Evolutionary conservation across 2,888 invertebrate species (phyloP).

Genomic region (Dasysyrphus tricinctus): DNA sequence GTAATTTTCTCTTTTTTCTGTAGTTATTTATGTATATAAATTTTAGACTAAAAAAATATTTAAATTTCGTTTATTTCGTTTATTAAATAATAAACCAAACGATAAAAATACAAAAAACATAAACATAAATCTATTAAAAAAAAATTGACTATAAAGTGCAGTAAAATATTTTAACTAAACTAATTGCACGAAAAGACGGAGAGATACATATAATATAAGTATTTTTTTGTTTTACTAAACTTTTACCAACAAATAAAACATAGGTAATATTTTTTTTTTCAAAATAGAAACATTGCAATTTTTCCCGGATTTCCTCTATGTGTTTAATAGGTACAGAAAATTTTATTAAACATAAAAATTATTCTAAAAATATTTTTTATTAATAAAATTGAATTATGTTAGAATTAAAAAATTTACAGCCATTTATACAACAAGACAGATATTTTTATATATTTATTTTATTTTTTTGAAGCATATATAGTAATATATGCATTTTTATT

Average conservation of each 20-base stretch:
- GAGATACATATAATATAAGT: slow-evolving; percentile 24
- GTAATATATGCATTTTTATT: slow-evolving; percentile 58
- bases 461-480: slow-evolving; percentile 58
- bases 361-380: slow-evolving; percentile 38
- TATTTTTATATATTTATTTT: slow-evolving; percentile 31
- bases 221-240: background rate
- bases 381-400: slow-evolving; percentile 9
- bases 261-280: slow-evolving; percentile 38
- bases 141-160: slow-evolving; percentile 70
- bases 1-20: slow-evolving; percentile 19
- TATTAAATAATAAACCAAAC: slow-evolving; percentile 36
- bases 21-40: slow-evolving; percentile 2
- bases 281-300: slow-evolving; percentile 72
- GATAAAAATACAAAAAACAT: slow-evolving; percentile 28
- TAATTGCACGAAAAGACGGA: slow-evolving; percentile 63
- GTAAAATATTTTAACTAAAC: slow-evolving; percentile 56
- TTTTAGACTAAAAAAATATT: slow-evolving; percentile 30
- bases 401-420: slow-evolving; percentile 68
- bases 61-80: slow-evolving; percentile 28
- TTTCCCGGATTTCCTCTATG: slow-evolving; percentile 77
- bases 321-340: slow-evolving; percentile 67
- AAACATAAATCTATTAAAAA: slow-evolving; percentile 14
- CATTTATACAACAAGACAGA: slow-evolving; percentile 72
- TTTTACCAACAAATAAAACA: slow-evolving; percentile 46
- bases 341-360: slow-evolving; percentile 37